These are phyloP conservation scores for Sinelater perroti DNA, from an alignment of 2,888 invertebrate genomes.

Conservation along the genomic window DNA sequence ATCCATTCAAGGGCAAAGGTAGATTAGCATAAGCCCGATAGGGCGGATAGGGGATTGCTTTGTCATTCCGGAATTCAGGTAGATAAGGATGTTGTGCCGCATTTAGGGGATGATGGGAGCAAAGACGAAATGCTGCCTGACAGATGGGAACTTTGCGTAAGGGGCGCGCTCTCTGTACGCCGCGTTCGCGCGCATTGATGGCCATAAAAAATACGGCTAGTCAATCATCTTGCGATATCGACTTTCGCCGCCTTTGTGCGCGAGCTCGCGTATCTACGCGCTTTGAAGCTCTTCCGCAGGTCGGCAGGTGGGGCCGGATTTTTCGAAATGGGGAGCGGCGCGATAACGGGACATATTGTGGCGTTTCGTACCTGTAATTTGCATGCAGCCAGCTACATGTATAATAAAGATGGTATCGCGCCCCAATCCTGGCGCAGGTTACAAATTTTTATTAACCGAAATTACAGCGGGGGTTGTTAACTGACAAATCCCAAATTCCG, in stretches of 20 bases:
- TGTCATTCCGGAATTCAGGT: conserved; percentile 38
- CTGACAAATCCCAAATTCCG: background rate
- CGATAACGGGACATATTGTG: conserved; percentile 6
- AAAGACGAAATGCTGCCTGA: conserved; percentile 36
- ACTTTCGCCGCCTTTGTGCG: conserved; percentile 16
- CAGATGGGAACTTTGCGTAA: conserved; percentile 32
- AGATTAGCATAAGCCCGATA: conserved; percentile 43
- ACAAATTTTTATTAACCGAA: conserved; percentile 13
- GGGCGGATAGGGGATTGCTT: conserved; percentile 38
- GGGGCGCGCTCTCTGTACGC: conserved; percentile 18
- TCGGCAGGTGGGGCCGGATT: background rate
- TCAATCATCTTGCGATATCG: conserved; percentile 28
- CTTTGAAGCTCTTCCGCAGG: too few species aligned
- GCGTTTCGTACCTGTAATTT: conserved; percentile 11
- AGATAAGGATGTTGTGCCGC: conserved; percentile 38
- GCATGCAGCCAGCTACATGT: conserved; percentile 1
- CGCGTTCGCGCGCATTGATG: conserved; percentile 26
- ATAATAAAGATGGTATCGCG: conserved; percentile 6
- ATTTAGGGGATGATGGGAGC: conserved; percentile 37
- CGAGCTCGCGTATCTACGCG: too few species aligned
- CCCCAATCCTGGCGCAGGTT: conserved; percentile 3
- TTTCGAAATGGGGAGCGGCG: background rate
- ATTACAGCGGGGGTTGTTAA: conserved; percentile 2
- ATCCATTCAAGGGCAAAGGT: conserved; percentile 49
- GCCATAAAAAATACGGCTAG: conserved; percentile 27